Base-by-base conservation (phyloP, 2,113 vertebrate species). In the Thermophis baileyi region DNA sequence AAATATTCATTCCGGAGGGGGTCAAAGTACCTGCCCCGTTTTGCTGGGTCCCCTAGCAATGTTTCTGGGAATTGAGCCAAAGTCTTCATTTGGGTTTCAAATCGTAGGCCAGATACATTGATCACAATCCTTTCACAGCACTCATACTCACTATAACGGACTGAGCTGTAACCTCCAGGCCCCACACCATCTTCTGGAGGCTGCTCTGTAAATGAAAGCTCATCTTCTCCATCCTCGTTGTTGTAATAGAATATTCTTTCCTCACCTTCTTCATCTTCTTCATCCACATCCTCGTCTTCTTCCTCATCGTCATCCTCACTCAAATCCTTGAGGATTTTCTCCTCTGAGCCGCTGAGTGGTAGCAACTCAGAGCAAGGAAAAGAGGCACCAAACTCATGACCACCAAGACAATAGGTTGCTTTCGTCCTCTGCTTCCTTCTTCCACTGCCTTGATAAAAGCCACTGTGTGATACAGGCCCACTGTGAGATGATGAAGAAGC, bases 1-100 rank as follows among this genome's bases (percentile, higher is more conserved):
- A 99, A 99, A 97, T 99, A 99, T 94, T 99, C 99, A 3, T 99
- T 99, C 93, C 99, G 97, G 95, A 99, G 98, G 90, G 99, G 99
- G 96, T 99, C 99, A 88, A 99, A 99, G 97, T 99, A 99, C 87
- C 98, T 98, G 95, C 98, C 99, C 81, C 99, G 97, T 95, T 99
- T 99, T 22, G 98, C 98, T 0, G 99, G 98, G 93, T 99, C 99
- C 5, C 99, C 99, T 96, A 99, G 94, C 93, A 99, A 93, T 0
- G 99, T 99, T 96, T 99, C 99, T 0, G 99, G 99, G 95, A 99
- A 99, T 97, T 99, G 99, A n/a, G 98, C 97, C 87, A 99, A 97
- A 0, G 99, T 99, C 96, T 99, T 99, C 95, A 99, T 97, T 93
- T 99, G 99, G 47, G 99, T 99, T 97, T 99, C 99, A 54, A 99